Evolutionary conservation across 2,113 vertebrate species (phyloP).

Genomic region (Datnioides undecimradiatus): DNA sequence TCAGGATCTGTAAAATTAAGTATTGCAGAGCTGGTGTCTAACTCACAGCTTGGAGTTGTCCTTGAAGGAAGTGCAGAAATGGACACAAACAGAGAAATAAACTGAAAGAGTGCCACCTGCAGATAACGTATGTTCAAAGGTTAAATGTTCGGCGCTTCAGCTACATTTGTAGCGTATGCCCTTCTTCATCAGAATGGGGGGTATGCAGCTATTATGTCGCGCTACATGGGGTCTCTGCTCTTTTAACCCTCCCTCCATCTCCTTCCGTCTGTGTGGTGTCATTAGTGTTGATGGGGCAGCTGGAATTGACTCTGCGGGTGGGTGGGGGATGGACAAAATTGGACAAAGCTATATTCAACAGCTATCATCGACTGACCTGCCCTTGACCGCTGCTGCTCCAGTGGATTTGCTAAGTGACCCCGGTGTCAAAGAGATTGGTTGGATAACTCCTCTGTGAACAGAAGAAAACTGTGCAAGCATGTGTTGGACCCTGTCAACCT

Average conservation of each 20-base stretch:
- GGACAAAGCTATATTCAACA: slow-evolving; percentile 50
- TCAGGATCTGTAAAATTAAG: background rate
- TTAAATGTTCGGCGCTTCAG: slow-evolving; percentile 38
- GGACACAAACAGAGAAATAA: slow-evolving; percentile 29
- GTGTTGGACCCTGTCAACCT: slow-evolving; percentile 42
- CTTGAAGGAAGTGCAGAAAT: slow-evolving; percentile 28
- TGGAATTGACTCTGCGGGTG: slow-evolving; percentile 58
- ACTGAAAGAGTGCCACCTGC: slow-evolving; percentile 15
- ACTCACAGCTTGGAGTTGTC: slow-evolving; percentile 8
- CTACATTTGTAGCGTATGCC: slow-evolving; percentile 27
- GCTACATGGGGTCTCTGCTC: slow-evolving; percentile 40
- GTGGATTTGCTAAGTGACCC: slow-evolving; percentile 50
- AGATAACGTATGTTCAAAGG: slow-evolving; percentile 31
- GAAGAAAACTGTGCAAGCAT: slow-evolving; percentile 7
- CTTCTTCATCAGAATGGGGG: slow-evolving; percentile 42
- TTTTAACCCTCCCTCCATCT: slow-evolving; percentile 42
- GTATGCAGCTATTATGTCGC: slow-evolving; percentile 43
- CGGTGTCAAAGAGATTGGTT: slow-evolving; percentile 38
- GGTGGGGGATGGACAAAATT: slow-evolving; percentile 44
- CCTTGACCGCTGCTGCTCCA: slow-evolving; percentile 46
- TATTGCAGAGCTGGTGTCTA: background rate
- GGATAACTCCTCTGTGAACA: slow-evolving; percentile 40
- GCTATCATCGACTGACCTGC: slow-evolving; percentile 40
- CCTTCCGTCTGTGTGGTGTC: slow-evolving; percentile 38
- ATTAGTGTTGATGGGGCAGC: slow-evolving; percentile 64